Evolutionary conservation across 2,113 vertebrate genomes (phyloP), one percentile per base, ranked within the genome.

Genomic region (Amblyopsis rosae): DNA sequence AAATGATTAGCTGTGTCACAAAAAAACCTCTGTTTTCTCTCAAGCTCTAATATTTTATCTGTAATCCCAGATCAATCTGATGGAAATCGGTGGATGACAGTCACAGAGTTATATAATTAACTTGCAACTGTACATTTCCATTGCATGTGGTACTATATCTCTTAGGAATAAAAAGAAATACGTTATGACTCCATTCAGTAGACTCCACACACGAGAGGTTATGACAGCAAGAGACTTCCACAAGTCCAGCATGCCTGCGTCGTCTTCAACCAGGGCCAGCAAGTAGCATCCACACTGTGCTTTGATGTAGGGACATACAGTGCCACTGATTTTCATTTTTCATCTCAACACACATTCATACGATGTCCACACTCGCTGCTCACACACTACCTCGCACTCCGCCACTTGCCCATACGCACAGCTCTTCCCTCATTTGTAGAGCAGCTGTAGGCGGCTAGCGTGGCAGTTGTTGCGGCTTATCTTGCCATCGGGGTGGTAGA

Each of bases 391-490:
- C 17, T 54, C 10, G 49, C 13, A 46, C 4, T 59, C 19, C 41
- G 16, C 51, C 35, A 54, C 35, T 12, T 56, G 65, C 35, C 49
- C 60, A 33, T 59, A 41, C 35, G 35, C 51, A 3, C n/a, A 46
- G 51, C 1, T 3, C 33, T 73, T 12, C 9, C n/a, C 53, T 95
- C 92, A 96, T 84, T 96, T 96, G 82, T 96, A 96, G 56, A 96
- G 94, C 65, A 96, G 91, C 72, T 95, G 95, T 48, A 96, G 92
- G 1, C 93, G 91, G 85, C 95, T 95, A 50, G 94, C 89, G 32
- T 96, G 94, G 79, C 95, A 96, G 86, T 94, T 95, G 85, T 92
- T 94, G 49, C 92, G 88, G 15, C 88, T 92, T 68, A 96, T 91
- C 67, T 94, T 94, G 82, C 93, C 92, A 33, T 95, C 94, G 0